A percentile compares a stretch with the other conserved stretches of the same genome.
phyloP scores from a whole-genome alignment of 37 sponge, comb jelly and placozoan genomes.

The Spongilla lacustris region DNA sequence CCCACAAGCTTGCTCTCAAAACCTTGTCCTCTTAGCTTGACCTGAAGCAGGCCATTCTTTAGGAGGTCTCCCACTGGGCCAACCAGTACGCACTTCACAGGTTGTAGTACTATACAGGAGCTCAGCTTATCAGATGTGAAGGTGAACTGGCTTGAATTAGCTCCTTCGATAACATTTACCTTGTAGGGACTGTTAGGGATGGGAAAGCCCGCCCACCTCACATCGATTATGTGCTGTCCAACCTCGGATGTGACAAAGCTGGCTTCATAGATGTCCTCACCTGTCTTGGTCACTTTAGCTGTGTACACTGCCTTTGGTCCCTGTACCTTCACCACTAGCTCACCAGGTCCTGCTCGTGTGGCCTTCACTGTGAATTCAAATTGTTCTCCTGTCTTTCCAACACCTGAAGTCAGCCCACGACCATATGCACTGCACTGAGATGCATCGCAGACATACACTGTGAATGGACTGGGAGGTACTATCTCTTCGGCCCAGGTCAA shows the following conservation, averaged over 20 bases:
- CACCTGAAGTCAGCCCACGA: constrained; percentile 43
- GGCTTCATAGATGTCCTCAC: constrained; percentile 54
- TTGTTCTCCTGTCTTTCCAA: constrained; percentile 35
- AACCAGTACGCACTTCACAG: constrained; percentile 33
- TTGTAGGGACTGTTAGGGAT: constrained; percentile 79
- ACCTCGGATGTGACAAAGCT: constrained; percentile 75
- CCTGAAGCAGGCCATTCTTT: constrained; percentile 21
- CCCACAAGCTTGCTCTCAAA: constrained; percentile 11
- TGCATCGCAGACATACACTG: constrained; percentile 79
- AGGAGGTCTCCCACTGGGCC: constrained; percentile 57
- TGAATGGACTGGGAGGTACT: constrained; percentile 45
- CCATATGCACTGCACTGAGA: constrained; percentile 68
- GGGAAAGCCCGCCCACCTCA: constrained; percentile 69
- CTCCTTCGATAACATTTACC: constrained; percentile 41
- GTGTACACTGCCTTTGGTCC: constrained; percentile 57
- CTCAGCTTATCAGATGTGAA: constrained; percentile 55
- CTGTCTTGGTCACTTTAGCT: constrained; percentile 51
- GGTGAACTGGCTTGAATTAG: constrained; percentile 43
- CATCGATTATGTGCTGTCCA: constrained; percentile 75
- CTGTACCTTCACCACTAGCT: constrained; percentile 64
- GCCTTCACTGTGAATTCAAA: constrained; percentile 71
- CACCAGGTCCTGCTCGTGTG: constrained; percentile 73
- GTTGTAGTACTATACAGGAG: constrained; percentile 33
- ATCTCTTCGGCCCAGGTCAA: constrained; percentile 41
- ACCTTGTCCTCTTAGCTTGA: constrained; percentile 9